Evolutionary conservation across 2,888 invertebrate genomes (phyloP), one percentile per base, ranked within the genome.

Genomic region (Drosophila anomalata): DNA sequence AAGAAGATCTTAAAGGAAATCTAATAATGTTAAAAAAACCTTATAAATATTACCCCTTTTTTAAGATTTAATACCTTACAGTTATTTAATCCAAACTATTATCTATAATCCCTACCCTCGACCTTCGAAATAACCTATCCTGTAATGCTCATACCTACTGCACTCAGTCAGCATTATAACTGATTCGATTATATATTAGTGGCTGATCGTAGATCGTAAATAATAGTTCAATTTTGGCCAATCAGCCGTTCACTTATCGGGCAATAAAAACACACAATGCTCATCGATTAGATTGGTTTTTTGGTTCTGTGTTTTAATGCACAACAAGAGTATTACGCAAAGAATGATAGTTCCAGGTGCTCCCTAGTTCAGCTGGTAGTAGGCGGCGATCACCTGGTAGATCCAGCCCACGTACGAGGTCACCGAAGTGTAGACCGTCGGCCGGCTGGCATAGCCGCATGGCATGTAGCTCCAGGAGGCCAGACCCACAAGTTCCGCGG

Each of bases 391-490:
- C 41, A 86, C 83, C 50, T 86, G 79, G 24, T 74, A 65, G 29
- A 90, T 88, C 90, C 90, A 90, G 29, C 76, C 73, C 29, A 88
- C 54, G 36, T 86, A 90, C 8, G 66, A 3, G 0, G 90, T 39
- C 3, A 87, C 75, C 0, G 66, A 71, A 7, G 87, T 87, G 47
- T 77, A 89, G 1, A 83, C 81, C 0, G 90, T 81, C 1, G 90
- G 90, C 0, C 90, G 77, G 1, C 61, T 60, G 4, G 73, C 78
- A 70, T 83, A 89, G 20, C 88, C 87, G 42, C 90, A 90, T 7
- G 90, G 90, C 76, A 89, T 69, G 39, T 90, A 90, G 56, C 79
- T 83, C 82, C 86, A 90, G 3, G 90, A 90, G 9, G 82, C 86
- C 0, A 90, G 70, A 0, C 80, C 90, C 12, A 80, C 78, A 24